Conservation (phyloP, 2,797 vertebrate species). For the Acipenser oxyrinchus region DNA sequence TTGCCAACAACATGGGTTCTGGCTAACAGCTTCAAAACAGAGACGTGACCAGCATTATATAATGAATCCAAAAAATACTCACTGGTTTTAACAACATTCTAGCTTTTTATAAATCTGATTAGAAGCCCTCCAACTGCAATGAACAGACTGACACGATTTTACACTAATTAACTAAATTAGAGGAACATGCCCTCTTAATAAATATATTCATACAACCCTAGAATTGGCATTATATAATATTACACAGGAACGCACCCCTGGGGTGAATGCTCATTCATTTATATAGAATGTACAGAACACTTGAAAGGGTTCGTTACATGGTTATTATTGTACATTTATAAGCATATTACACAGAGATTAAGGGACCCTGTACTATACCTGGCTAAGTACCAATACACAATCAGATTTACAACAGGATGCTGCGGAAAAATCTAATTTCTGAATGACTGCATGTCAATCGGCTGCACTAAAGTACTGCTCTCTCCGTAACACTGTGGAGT, state of each 20-base stretch:
- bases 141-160: too few relatives aligned
- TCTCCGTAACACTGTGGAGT: neutral
- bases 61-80: too few relatives aligned
- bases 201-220: neutral
- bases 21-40: too few relatives aligned
- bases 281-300: neutral
- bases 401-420: constrained; percentile 61
- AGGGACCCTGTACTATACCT: constrained; percentile 21
- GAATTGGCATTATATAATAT: neutral
- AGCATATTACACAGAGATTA: neutral
- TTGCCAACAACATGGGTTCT: too few relatives aligned
- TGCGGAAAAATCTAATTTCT: constrained; percentile 60
- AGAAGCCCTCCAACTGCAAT: too few relatives aligned
- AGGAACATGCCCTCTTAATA: too few relatives aligned
- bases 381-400: constrained; percentile 62
- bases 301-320: neutral
- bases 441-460: constrained; percentile 47
- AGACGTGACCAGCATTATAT: too few relatives aligned
- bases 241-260: neutral
- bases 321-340: neutral
- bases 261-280: neutral
- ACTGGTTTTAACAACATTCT: too few relatives aligned
- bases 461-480: constrained; percentile 24
- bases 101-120: too few relatives aligned
- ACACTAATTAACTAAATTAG: too few relatives aligned